Percentiles rank a stretch among this genome's conserved stretches.
Evolutionary conservation across 2,797 vertebrate species (phyloP).

Genomic region (Rhabdomys pumilio): DNA sequence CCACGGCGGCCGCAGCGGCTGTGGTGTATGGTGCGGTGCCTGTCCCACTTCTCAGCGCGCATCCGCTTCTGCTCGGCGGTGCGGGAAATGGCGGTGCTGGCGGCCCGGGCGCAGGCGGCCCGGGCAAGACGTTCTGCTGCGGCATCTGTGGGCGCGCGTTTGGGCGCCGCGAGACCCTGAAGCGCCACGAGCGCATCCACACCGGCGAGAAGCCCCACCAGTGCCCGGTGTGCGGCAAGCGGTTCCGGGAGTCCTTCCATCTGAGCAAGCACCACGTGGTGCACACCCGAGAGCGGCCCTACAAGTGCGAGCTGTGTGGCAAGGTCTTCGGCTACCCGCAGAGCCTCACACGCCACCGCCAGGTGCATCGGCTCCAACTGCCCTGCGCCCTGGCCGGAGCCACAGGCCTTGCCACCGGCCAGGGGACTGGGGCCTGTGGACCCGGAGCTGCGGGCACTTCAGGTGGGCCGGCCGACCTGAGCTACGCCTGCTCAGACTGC

Average conservation of each 20-base stretch:
- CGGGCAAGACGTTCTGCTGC: slow-evolving; percentile 87
- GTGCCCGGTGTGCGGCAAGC: slow-evolving; percentile 96
- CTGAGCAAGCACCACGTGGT: slow-evolving; percentile 98
- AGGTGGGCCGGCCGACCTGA: slow-evolving; percentile 86
- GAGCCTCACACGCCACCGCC: slow-evolving; percentile 96
- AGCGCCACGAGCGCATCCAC: slow-evolving; percentile 96
- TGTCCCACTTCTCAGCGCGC: slow-evolving; percentile 92
- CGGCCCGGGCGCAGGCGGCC: slow-evolving; percentile 60
- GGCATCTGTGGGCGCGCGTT: slow-evolving; percentile 94
- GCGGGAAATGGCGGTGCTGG: slow-evolving; percentile 88
- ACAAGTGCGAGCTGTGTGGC: slow-evolving; percentile 96
- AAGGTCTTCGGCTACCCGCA: slow-evolving; percentile 98
- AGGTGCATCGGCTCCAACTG: slow-evolving; percentile 94
- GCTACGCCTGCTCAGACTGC: slow-evolving; percentile 88
- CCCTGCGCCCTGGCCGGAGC: slow-evolving; percentile 93
- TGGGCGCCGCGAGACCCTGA: slow-evolving; percentile 95
- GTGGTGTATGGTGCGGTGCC: slow-evolving; percentile 90
- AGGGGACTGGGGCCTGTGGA: slow-evolving; percentile 84
- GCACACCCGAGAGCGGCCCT: slow-evolving; percentile 97
- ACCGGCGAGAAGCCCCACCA: slow-evolving; percentile 97
- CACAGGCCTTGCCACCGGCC: slow-evolving; percentile 90
- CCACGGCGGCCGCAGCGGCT: not conserved
- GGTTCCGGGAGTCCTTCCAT: slow-evolving; percentile 97
- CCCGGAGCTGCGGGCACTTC: slow-evolving; percentile 41
- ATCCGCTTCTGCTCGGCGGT: slow-evolving; percentile 90